Percentiles rank a stretch among this genome's conserved stretches.
phyloP scores from a whole-genome alignment of 1,140 invertebrate species.

The Diprion similis region DNA sequence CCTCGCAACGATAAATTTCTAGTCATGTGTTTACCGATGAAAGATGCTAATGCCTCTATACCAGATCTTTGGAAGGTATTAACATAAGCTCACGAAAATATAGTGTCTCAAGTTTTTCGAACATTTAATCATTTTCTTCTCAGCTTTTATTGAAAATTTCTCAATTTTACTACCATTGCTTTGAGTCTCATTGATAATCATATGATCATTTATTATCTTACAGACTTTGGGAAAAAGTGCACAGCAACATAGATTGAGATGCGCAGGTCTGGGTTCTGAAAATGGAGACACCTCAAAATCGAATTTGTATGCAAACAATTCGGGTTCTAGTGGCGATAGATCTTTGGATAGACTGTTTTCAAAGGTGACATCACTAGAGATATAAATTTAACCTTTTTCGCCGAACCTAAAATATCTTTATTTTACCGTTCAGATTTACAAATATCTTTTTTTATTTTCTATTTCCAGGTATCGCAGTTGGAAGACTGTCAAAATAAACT shows the following conservation, averaged over 20 bases:
- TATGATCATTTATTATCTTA: neutral
- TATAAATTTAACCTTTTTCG: neutral
- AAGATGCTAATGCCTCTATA: constrained; percentile 53
- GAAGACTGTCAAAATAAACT: constrained; percentile 48
- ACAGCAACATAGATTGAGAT: constrained; percentile 60
- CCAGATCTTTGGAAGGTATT: constrained; percentile 71
- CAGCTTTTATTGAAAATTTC: constrained; percentile 18
- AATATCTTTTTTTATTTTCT: constrained; percentile 15
- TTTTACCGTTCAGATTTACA: neutral
- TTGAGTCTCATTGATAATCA: no score
- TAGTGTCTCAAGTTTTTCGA: neutral
- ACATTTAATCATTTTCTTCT: neutral
- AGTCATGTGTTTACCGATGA: constrained; percentile 70
- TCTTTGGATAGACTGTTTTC: constrained; percentile 44
- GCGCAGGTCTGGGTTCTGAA: constrained; percentile 49
- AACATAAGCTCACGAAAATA: neutral
- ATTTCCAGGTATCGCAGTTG: constrained; percentile 48
- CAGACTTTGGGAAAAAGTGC: constrained; percentile 45
- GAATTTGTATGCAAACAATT: constrained; percentile 28
- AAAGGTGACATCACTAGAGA: constrained; percentile 38
- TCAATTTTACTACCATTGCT: neutral
- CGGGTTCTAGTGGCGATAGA: constrained; percentile 34
- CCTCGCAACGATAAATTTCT: constrained; percentile 73
- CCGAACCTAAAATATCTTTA: neutral
- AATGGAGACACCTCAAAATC: constrained; percentile 40